Base-by-base conservation (phyloP, 2,888 invertebrate species). In the Empis stercorea region DNA sequence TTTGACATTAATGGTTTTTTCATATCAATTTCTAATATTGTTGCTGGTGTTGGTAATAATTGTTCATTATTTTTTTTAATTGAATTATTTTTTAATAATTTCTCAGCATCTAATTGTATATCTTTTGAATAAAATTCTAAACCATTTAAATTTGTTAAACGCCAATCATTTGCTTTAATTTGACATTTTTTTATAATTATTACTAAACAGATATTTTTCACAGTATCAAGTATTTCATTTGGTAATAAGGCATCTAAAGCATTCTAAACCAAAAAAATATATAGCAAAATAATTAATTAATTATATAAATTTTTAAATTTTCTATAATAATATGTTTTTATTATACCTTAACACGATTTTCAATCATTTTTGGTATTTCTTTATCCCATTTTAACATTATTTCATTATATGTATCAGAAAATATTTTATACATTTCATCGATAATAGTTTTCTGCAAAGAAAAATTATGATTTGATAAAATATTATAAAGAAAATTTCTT, bases 91-190 rank as follows among this genome's bases (percentile, higher is more conserved):
- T 53, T 56, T 2, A 52, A 40, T 13, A 57, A 45, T 45, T 57
- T 61, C 13, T 58, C 54, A 6, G 60, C 56, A 45, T 62, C 61
- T 3, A 45, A 44, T 20, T 63, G 61, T 36, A 70, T 61, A 46
- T 69, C 65, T 53, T 67, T 70, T 3, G 56, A 56, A 48, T 69
- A 70, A 14, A 70, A 57, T 16, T 57, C 62, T 51, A 57, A 47
- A 48, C 51, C 49, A 40, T 56, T 61, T 1, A 76, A 61, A 52
- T 78, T 76, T 0, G 72, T 64, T 16, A 69, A 63, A 2, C 74
- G 66, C 80, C 80, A 81, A 30, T 76, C 72, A 39, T 70, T 61
- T 17, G 79, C 70, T 44, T 76, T 71, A 14, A 71, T 68, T 36
- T 60, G 58, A 7, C 75, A 73, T 56, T 72, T 71, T 52, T 72